Conservation (phyloP, 2,888 invertebrate species). For the Drosophila fulvimacula region DNA sequence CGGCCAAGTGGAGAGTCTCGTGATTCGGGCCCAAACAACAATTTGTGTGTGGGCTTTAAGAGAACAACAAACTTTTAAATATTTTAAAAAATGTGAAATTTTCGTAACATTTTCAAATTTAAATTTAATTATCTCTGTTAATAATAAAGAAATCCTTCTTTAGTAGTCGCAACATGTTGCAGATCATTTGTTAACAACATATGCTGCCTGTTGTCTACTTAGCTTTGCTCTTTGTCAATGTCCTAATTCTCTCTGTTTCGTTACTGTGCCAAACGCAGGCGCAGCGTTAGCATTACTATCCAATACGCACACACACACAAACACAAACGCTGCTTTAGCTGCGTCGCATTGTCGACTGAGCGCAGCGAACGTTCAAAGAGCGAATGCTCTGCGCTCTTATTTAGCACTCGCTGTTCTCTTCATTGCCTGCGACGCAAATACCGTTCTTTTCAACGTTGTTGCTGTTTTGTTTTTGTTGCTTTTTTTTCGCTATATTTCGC, state of each 20-base stretch:
- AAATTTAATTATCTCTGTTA: background rate
- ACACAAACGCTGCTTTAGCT: conserved; percentile 27
- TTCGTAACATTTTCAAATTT: background rate
- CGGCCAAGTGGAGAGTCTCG: conserved; percentile 14
- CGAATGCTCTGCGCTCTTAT: conserved; percentile 31
- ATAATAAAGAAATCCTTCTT: background rate
- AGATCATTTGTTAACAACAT: background rate
- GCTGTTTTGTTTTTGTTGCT: conserved; percentile 6
- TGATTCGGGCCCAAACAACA: conserved; percentile 19
- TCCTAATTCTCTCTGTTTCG: conserved; percentile 16
- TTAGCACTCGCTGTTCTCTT: conserved; percentile 27
- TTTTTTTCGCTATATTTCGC: conserved; percentile 61
- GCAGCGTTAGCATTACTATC: conserved; percentile 30
- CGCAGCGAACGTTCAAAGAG: conserved; percentile 39
- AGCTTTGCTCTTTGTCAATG: conserved; percentile 15
- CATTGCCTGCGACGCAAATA: conserved; percentile 74
- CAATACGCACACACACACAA: conserved; percentile 10
- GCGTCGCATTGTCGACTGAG: conserved; percentile 36
- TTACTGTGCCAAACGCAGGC: conserved; percentile 40
- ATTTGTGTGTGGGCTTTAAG: too few relatives aligned
- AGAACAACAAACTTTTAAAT: background rate
- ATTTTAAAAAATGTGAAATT: background rate
- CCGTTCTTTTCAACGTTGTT: conserved; percentile 66
- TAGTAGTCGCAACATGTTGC: background rate
- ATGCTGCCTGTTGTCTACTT: background rate